Evolutionary conservation across 2,113 vertebrate species (phyloP), one percentile per base, ranked within the genome.

Genomic region (Geothlypis trichas): DNA sequence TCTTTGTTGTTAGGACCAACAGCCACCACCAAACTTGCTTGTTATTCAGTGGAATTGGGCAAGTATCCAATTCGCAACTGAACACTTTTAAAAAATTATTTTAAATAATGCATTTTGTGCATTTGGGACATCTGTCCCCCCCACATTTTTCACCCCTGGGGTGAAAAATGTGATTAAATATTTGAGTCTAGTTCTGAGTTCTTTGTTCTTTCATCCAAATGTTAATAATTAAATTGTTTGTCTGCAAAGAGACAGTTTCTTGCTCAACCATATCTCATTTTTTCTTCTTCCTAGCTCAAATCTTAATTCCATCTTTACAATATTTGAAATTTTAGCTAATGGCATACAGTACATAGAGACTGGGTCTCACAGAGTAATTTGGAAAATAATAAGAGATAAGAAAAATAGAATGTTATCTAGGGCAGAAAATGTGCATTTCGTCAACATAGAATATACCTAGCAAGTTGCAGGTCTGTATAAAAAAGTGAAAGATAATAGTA

Each of bases 241-340:
- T 82, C 78, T 80, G 42, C 37, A 76, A 86, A 89, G 59, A 91
- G 39, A 82, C 42, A 71, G 31, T 42, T 84, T 87, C 62, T 95
- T 86, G 74, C 47, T 96, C 89, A 90, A 72, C 11, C 4, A 8
- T 79, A 75, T 19, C 30, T 94, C 61, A 78, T 31, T 46, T 93
- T 93, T 91, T 81, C 42, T 92, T 85, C 73, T 71, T 77, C 24
- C 44, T 95, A 55, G 79, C 51, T 93, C 87, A 95, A 93, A 62
- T 82, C 72, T 87, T 92, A 93, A 87, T 95, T 94, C 71, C 13
- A 44, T 51, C 20, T 59, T 94, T 92, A 72, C 4, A 15, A 47
- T 82, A 55, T 71, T 75, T 80, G 54, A 90, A 83, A 74, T 79
- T 90, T 93, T 95, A 91, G 10, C 28, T 94, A 91, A 87, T 79